Evolutionary conservation across 2,113 vertebrate species (phyloP), one percentile per base, ranked within the genome.

Genomic region (Thalassoma bifasciatum): DNA sequence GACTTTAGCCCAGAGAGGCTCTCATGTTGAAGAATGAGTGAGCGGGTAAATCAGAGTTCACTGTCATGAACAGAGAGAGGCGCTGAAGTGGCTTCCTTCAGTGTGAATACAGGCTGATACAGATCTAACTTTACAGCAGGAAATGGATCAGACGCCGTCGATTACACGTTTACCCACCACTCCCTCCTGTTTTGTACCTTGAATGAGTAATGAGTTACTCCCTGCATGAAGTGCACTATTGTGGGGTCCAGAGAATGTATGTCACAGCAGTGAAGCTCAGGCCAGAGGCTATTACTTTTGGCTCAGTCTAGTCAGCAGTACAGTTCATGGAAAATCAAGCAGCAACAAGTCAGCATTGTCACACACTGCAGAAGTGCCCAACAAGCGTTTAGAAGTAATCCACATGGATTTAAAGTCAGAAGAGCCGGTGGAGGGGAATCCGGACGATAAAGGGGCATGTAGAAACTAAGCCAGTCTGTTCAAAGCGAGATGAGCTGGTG

Each of bases 1-100:
- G 4, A 57, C 71, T 79, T 68, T 71, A 75, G 83, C 57, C 73
- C 50, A 14, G 66, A 47, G 77, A 16, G 52, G 61, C 64, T 61
- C 68, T 85, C 44, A 62, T 73, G 69, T 47, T 52, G 66, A 57
- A 79, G 59, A 62, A 50, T 59, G 75, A 21, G 22, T 37, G 61
- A 49, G 62, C 7, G 64, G 67, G 62, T 72, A 71, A 80, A 73
- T 1, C 44, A 60, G 69, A 80, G 73, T 71, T 77, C 73, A 80
- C 21, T 38, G 37, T 77, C 73, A 17, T 44, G 7, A 42, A 58
- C 22, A 50, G 58, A 34, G 59, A 22, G 24, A 38, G 19, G 5
- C 54, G 54, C 14, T 26, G 30, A 61, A 44, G 9, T 59, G 40
- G 64, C 12, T 16, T 44, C 46, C 12, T 54, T 47, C 13, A 5